Evolutionary conservation across 1,140 invertebrate species (phyloP).

Genomic region (Hyphantria cunea): DNA sequence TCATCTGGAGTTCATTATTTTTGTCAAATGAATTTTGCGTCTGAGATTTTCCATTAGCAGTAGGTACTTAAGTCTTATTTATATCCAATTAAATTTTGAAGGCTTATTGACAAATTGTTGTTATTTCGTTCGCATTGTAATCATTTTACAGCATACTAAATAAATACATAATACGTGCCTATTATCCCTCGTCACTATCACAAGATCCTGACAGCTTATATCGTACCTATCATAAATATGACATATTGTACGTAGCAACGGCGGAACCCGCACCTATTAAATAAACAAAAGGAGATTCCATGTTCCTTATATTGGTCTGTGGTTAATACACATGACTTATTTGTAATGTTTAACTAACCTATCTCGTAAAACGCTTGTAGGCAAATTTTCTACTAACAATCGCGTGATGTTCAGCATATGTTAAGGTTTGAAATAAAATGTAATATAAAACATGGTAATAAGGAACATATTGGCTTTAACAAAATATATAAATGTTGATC

Average conservation of each 20-base stretch:
- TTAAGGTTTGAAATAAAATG: background rate
- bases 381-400: background rate
- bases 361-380: background rate
- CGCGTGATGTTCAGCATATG: background rate
- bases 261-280: constrained; percentile 12
- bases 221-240: constrained; percentile 7
- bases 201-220: constrained; percentile 29
- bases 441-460: no score
- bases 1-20: no score
- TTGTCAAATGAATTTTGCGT: no score
- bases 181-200: constrained; percentile 33
- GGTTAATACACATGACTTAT: background rate
- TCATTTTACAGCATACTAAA: background rate
- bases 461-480: no score
- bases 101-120: no score
- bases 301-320: constrained; percentile 5
- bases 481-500: no score
- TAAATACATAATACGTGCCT: background rate
- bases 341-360: constrained; percentile 3
- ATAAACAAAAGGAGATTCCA: constrained; percentile 22
- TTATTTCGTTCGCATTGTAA: background rate
- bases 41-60: no score
- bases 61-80: no score
- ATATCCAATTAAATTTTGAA: no score
- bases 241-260: constrained; percentile 4